Evolutionary conservation across 2,797 vertebrate genomes (phyloP), one percentile per base, ranked within the genome.

Genomic region (Myotis vivesi): DNA sequence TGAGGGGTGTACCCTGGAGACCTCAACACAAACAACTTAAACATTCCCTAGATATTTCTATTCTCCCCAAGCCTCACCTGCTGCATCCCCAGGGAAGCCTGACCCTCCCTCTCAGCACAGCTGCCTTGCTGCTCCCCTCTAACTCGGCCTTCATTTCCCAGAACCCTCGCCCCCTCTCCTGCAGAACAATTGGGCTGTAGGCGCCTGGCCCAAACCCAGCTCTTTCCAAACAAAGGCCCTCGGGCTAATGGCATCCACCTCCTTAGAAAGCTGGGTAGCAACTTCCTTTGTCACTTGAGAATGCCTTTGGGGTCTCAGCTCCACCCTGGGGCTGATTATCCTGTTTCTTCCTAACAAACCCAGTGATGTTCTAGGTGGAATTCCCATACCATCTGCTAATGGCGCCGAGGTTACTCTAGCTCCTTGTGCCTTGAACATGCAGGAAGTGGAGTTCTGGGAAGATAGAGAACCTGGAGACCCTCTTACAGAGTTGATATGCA

Each of bases 331-430:
- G 38, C 95, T 93, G 36, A 92, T 95, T 95, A 97, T 87, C 41
- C 86, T 38, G 30, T 33, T 94, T 79, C 96, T 95, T 91, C 92
- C 76, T 95, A 93, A 92, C 94, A 92, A 91, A 94, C 17, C 87
- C 44, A 13, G 36, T 3, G 19, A 13, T 25, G 3, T 62, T 44
- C 59, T 49, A 73, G 55, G 88, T 64, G 17, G 79, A 92, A 85
- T 83, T 89, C 95, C 83, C 57, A 19, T 0, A 12, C 75, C 93
- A 94, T 57, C 96, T 94, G 95, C 86, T 80, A 36, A 4, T 1
- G 41, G 41, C 36, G 46, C 57, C 46, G 30, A 9, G 6, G 49
- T 55, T 72, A 75, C 84, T 68, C 86, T 8, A 2, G 10, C 79
- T 59, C 59, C 55, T 55, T 20, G 25, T 33, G 88, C 82, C 82